These are phyloP conservation scores for Xestia c-nigrum DNA, from an alignment of 2,888 invertebrate genomes.

Conservation along the genomic window DNA sequence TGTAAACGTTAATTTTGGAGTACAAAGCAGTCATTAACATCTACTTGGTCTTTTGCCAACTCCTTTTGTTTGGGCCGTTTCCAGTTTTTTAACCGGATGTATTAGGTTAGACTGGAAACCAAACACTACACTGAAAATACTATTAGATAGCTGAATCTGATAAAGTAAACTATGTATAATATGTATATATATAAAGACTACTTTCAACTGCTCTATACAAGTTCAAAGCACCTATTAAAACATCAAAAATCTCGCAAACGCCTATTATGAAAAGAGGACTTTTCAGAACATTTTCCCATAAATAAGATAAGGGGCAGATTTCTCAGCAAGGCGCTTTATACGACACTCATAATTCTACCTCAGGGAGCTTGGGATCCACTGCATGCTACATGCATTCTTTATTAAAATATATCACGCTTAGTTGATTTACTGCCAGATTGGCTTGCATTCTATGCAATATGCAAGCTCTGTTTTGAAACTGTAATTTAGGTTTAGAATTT, in stretches of 20 bases:
- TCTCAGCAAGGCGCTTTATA: constrained; percentile 49
- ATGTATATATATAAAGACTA: background rate
- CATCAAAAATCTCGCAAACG: constrained; percentile 68
- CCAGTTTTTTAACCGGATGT: background rate
- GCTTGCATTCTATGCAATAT: constrained; percentile 28
- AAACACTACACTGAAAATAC: background rate
- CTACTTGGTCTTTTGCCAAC: background rate
- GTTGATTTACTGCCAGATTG: constrained; percentile 35
- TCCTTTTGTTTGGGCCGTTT: background rate
- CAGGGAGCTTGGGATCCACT: constrained; percentile 53
- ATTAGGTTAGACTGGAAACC: background rate
- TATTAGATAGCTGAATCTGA: too few species aligned
- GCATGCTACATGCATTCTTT: constrained; percentile 48
- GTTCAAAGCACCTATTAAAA: constrained; percentile 22
- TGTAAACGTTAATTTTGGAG: background rate
- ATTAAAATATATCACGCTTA: constrained; percentile 43
- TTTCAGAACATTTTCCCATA: constrained; percentile 70
- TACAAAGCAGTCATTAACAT: background rate
- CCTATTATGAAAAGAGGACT: constrained; percentile 67
- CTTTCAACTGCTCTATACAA: constrained; percentile 5
- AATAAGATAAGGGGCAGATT: constrained; percentile 72
- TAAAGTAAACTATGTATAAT: background rate
- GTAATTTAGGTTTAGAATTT: constrained; percentile 25
- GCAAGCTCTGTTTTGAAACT: constrained; percentile 26
- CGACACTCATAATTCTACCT: constrained; percentile 70